Evolutionary conservation across 2,113 vertebrate species (phyloP), one percentile per base, ranked within the genome.

Genomic region (Calyptomena viridis): DNA sequence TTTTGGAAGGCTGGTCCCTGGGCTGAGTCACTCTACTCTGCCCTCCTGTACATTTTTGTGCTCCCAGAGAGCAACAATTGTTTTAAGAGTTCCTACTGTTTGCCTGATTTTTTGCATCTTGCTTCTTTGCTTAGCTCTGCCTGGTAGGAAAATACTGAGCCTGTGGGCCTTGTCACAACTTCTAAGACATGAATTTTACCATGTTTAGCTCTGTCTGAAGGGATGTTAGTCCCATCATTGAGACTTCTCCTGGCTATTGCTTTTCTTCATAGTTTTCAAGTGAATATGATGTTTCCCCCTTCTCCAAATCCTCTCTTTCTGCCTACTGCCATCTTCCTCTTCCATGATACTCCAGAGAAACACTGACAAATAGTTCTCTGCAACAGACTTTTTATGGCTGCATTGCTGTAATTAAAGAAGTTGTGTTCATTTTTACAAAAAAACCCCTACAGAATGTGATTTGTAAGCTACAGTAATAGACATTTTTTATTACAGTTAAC

Each of bases 401-500:
- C 81, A 20, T 46, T 88, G 62, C 40, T 25, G 14, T 42, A 69
- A 83, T 50, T 87, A 50, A 78, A 88, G 33, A 77, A 74, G 31
- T 69, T 89, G 25, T 58, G 44, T 89, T 78, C 15, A 56, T 66
- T 92, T 79, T 82, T 76, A 72, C 50, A 9, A 40, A 66, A 72
- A 67, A 42, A 68, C n/a, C n/a, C n/a, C n/a, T n/a, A n/a, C n/a
- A 75, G 58, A 84, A 72, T 53, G 42, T 55, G 49, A 49, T 19
- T 84, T 72, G 33, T 73, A 84, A 90, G 28, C 60, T 74, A 18
- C 35, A 89, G 56, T 21, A 86, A 68, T 62, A 16, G 18, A 93
- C 74, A 66, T 89, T 86, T 95, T 95, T 74, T 94, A 30, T 91
- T 93, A 95, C 62, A 87, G 90, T 93, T 96, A 96, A 96, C 96